Evolutionary conservation across 37 sponge, comb jelly and placozoan genomes (phyloP).

Genomic region (Halichondria panicea): DNA sequence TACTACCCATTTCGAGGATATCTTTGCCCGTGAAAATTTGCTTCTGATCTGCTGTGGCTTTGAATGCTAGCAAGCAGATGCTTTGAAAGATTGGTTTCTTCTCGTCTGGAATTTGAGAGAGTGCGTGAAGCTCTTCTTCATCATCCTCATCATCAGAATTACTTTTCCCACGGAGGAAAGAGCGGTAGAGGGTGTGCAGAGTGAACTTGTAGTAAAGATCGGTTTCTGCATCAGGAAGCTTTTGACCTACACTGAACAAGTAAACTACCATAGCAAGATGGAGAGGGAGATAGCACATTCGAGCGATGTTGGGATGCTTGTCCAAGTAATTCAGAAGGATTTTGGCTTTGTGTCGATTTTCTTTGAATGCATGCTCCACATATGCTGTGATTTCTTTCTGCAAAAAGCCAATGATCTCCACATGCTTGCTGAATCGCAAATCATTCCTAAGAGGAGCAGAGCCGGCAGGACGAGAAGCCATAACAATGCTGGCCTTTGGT

Average conservation of each 20-base stretch:
- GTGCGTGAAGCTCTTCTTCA: constrained; percentile 1
- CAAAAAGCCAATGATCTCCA: constrained; percentile 59
- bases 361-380: constrained; percentile 13
- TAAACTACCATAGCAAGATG: constrained; percentile 56
- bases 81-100: constrained; percentile 10
- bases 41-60: constrained; percentile 13
- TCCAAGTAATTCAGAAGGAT: constrained; percentile 26
- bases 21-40: constrained; percentile 10
- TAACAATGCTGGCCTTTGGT: constrained; percentile 29
- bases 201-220: constrained; percentile 30
- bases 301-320: constrained; percentile 32
- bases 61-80: constrained; percentile 23
- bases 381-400: constrained; percentile 38
- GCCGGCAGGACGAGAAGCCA: constrained; percentile 46
- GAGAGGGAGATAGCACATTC: constrained; percentile 59
- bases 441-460: background rate
- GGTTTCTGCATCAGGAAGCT: constrained; percentile 54
- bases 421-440: background rate
- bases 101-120: background rate
- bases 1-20: background rate
- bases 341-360: constrained; percentile 9
- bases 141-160: background rate
- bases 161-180: background rate
- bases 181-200: constrained; percentile 28
- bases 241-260: background rate